A percentile compares a stretch with the other conserved stretches of the same genome.
phyloP scores from a whole-genome alignment of 2,797 vertebrate species.

The Oceanodroma leucorhoa region DNA sequence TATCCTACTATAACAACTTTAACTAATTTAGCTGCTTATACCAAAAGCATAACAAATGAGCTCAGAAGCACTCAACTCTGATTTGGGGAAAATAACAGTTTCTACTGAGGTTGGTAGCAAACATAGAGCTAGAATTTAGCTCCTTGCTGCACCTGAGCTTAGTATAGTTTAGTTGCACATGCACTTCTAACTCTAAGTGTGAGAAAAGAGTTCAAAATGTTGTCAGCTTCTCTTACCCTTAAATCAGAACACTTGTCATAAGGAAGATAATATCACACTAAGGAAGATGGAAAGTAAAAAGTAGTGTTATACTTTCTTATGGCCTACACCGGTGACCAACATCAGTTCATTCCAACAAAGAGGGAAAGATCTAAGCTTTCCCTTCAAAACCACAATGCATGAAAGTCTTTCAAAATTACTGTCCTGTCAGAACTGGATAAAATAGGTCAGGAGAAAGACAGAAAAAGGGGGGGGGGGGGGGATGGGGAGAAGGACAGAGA shows the following conservation, averaged over 20 bases:
- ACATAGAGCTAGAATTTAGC: neutral
- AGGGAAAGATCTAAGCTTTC: neutral
- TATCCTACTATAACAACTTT: neutral
- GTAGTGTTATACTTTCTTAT: neutral
- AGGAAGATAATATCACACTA: neutral
- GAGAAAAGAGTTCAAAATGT: neutral
- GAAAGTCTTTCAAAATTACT: neutral
- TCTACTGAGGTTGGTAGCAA: neutral
- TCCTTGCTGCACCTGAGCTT: neutral
- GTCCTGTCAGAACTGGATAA: neutral
- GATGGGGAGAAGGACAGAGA: too few relatives aligned
- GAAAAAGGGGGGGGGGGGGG: too few relatives aligned
- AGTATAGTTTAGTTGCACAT: neutral
- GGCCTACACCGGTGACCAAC: neutral
- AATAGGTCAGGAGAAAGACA: conserved; percentile 5
- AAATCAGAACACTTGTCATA: neutral
- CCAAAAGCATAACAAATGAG: neutral
- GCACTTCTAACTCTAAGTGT: neutral
- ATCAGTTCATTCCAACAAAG: neutral
- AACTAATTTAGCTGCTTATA: neutral
- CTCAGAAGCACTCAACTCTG: neutral
- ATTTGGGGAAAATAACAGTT: neutral
- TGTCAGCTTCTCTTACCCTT: neutral
- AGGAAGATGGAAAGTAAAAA: neutral
- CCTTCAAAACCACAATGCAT: neutral